phyloP scores from a whole-genome alignment of 2,113 vertebrate species.

The Leucopsar rothschildi region DNA sequence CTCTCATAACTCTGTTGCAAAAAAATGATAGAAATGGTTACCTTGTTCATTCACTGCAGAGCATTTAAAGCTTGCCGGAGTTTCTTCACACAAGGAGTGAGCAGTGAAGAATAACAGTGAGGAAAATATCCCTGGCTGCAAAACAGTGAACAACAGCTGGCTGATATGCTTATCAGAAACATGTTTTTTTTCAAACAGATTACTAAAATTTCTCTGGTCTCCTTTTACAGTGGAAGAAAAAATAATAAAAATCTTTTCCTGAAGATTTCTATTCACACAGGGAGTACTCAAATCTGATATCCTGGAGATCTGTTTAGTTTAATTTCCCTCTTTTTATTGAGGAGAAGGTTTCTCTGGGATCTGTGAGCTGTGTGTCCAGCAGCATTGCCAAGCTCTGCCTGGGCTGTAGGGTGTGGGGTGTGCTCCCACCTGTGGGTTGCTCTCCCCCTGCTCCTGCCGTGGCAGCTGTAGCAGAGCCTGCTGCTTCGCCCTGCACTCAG shows the following conservation, averaged over 20 bases:
- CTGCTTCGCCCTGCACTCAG: too few species aligned
- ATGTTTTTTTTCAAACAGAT: background rate
- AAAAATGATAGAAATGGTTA: background rate
- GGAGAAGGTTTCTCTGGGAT: background rate
- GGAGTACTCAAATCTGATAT: background rate
- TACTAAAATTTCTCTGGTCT: background rate
- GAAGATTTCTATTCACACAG: background rate
- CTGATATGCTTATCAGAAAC: background rate
- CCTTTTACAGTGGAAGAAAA: background rate
- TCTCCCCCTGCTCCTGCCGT: background rate
- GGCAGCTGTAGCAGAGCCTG: accelerated
- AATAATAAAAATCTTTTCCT: background rate
- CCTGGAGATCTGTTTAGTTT: background rate
- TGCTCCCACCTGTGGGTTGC: background rate
- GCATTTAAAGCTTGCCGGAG: background rate
- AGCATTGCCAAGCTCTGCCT: background rate
- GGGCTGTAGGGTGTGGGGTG: background rate
- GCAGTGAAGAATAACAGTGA: background rate
- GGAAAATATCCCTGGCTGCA: background rate
- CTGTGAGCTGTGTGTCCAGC: background rate
- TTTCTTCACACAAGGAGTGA: background rate
- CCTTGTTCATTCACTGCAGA: background rate
- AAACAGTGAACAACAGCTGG: background rate
- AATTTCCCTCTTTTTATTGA: background rate
- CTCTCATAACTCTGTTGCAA: background rate